Evolutionary conservation across 92 coral and sea anemone genomes (phyloP), one percentile per base, ranked within the genome.

Genomic region (Porites evermanni): DNA sequence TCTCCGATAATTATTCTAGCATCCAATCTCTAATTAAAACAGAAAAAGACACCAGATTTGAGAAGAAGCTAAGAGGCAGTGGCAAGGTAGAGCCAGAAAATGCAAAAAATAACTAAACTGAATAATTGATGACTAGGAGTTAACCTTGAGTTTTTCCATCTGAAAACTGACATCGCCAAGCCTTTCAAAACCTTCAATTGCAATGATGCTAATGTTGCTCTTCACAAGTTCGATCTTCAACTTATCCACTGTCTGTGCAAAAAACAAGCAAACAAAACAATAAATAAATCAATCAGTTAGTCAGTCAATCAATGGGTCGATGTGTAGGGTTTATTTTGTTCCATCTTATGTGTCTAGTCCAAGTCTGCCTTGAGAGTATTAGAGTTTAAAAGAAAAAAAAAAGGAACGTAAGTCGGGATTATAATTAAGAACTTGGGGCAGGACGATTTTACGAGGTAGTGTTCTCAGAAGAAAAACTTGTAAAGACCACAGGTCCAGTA

Each of bases 1-100:
- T 97, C 98, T 8, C 96, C 99, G 58, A 97, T 90, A 47, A 97
- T 93, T 44, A 97, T 92, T 64, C 99, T 92, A 65, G 98, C 95
- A 68, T 97, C 99, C 61, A 95, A 75, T 21, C 82, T 70, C 98
- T 94, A 74, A 52, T 70, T 56, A 12, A n/a, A 60, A 58, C 23
- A 81, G 38, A 54, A 53, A 23, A 59, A 51, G 19, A 67, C 16
- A 69, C 53, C 5, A 24, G 47, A 38, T 4, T 38, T 38, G 47
- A 38, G 47, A 38, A 38, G 47, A 38, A 38, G 47, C 47, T 38
- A 38, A 38, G 47, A 29, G 2, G 2, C 32, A 29, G 32, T 38
- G 47, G 47, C 47, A 38, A 38, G 47, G 47, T 38, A 38, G 47
- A 38, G 47, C 47, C 47, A 38, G 47, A 38, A 38, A 38, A 56